Conservation (phyloP, 2,113 vertebrate species). For the Rostratula benghalensis region DNA sequence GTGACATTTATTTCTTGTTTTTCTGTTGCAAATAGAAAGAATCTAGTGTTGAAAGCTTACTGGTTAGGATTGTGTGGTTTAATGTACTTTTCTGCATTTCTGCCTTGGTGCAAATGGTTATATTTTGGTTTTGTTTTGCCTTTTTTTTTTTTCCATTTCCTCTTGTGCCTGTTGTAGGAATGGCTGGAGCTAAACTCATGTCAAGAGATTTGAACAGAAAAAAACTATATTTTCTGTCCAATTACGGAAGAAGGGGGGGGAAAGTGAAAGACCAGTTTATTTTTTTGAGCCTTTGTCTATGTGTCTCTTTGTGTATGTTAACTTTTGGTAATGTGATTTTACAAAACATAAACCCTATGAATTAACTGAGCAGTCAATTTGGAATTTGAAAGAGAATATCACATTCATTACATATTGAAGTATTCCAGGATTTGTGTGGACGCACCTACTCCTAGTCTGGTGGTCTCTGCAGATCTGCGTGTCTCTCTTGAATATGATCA, state of each 20-base stretch:
- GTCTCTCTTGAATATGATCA: background rate
- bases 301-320: accelerated
- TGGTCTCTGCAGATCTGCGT: background rate
- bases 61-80: background rate
- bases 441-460: background rate
- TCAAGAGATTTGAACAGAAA: background rate
- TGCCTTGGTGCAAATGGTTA: background rate
- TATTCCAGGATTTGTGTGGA: background rate
- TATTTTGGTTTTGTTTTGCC: background rate
- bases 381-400: background rate
- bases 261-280: background rate
- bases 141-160: background rate
- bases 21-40: background rate
- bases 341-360: background rate
- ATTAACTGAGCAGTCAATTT: background rate
- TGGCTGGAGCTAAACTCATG: background rate
- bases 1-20: background rate
- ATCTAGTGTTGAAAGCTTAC: background rate
- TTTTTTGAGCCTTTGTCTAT: background rate
- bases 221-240: background rate
- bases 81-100: background rate
- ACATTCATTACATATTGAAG: accelerated
- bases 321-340: background rate
- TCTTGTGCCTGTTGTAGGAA: background rate
- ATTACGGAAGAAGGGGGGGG: accelerated